Evolutionary conservation across 1,140 invertebrate genomes (phyloP).

Genomic region (Achatina immaculata): DNA sequence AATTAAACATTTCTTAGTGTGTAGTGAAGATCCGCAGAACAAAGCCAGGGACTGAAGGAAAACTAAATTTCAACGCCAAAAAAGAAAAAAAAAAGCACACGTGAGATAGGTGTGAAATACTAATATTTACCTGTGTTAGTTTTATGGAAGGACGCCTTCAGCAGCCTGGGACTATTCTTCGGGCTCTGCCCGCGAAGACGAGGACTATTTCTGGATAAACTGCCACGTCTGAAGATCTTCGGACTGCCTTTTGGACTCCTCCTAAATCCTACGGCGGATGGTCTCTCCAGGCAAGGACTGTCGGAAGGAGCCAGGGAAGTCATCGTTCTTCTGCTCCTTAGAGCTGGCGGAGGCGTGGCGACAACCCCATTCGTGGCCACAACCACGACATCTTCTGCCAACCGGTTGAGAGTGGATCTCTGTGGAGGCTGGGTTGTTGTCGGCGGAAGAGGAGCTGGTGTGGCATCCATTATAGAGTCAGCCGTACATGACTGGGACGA

Average conservation of each 20-base stretch:
- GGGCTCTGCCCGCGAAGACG: constrained; percentile 8
- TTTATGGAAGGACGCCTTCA: constrained; percentile 27
- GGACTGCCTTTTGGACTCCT: constrained; percentile 25
- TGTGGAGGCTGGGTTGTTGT: background rate
- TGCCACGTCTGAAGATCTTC: background rate
- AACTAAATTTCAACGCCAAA: too few species aligned
- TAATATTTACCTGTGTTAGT: constrained; percentile 13
- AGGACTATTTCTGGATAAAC: constrained; percentile 13
- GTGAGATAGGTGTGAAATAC: too few species aligned
- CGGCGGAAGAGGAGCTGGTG: too few species aligned
- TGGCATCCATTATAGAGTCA: too few species aligned
- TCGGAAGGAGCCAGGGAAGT: constrained; percentile 9
- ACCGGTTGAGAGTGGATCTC: background rate
- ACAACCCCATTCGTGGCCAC: constrained; percentile 32
- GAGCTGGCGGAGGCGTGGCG: background rate
- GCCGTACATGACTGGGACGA: too few species aligned
- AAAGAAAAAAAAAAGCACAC: too few species aligned
- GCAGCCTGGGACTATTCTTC: constrained; percentile 19
- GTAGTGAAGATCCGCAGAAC: too few species aligned
- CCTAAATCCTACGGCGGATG: background rate
- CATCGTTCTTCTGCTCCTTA: background rate
- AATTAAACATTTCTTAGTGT: too few species aligned
- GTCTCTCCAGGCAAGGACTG: background rate
- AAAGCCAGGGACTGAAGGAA: too few species aligned
- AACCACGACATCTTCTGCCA: constrained; percentile 29